Evolutionary conservation across 2,888 invertebrate species (phyloP).

Genomic region (Pseudoips prasinana): DNA sequence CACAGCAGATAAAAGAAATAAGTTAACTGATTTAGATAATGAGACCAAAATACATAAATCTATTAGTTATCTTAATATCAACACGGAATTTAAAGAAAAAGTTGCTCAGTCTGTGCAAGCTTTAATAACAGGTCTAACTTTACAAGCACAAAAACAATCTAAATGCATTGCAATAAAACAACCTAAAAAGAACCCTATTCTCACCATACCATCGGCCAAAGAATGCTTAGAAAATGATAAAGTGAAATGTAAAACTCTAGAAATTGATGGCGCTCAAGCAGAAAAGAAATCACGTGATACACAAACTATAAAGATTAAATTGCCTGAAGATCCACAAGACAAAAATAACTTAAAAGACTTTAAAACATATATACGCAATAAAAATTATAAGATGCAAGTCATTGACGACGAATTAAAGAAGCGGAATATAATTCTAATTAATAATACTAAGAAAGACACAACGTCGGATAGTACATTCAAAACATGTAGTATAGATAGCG

Average conservation of each 20-base stretch:
- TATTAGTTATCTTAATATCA: background rate
- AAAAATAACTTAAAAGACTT: constrained; percentile 6
- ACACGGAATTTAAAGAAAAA: constrained; percentile 13
- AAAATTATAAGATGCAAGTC: constrained; percentile 22
- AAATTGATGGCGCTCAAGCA: too few species aligned
- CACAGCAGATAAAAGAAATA: constrained; percentile 1
- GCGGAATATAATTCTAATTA: constrained; percentile 34
- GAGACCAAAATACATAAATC: constrained; percentile 3
- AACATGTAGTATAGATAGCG: constrained; percentile 2
- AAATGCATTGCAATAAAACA: too few species aligned
- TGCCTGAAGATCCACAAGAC: too few species aligned
- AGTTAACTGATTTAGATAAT: background rate
- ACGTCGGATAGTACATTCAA: constrained; percentile 5
- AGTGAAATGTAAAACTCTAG: too few species aligned
- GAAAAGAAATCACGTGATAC: too few species aligned
- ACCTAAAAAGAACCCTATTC: too few species aligned
- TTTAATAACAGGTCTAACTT: constrained; percentile 18
- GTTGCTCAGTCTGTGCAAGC: constrained; percentile 20
- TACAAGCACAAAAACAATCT: too few species aligned
- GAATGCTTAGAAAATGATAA: too few species aligned
- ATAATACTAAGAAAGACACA: constrained; percentile 9
- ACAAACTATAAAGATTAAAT: too few species aligned
- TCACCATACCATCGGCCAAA: too few species aligned
- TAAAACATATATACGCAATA: constrained; percentile 14
- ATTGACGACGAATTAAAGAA: constrained; percentile 38